Conservation (phyloP, 2,888 invertebrate genomes). For the Xanthorhoe designata region DNA sequence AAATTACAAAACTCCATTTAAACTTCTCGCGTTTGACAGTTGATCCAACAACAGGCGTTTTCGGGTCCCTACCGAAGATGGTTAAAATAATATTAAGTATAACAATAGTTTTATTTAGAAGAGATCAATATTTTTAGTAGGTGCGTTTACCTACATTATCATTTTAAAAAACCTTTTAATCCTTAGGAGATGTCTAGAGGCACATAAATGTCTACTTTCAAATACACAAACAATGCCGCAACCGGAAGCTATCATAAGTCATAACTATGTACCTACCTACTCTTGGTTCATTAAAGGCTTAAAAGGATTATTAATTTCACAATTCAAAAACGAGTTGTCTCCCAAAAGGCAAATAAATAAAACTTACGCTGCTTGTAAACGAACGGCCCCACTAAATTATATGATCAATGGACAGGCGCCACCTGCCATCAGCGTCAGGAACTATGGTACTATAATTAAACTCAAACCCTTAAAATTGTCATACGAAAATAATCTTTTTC, state of each 20-base stretch:
- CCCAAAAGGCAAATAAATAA: conserved; percentile 51
- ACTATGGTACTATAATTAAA: conserved; percentile 39
- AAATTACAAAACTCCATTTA: no score
- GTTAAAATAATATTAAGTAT: no score
- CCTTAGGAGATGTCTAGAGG: no score
- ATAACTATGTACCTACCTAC: not conserved
- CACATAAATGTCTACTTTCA: not conserved
- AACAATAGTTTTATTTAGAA: no score
- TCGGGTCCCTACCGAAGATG: no score
- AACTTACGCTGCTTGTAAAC: conserved; percentile 65
- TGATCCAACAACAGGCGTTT: no score
- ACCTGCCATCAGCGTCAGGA: conserved; percentile 55
- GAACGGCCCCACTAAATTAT: conserved; percentile 65
- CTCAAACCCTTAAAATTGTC: conserved; percentile 20
- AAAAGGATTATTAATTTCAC: not conserved
- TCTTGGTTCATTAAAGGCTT: not conserved
- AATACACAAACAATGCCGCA: not conserved
- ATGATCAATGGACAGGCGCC: conserved; percentile 68
- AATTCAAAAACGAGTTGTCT: conserved; percentile 34
- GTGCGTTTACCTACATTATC: no score
- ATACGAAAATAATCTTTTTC: conserved; percentile 6
- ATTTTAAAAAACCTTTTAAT: no score
- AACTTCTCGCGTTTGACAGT: no score
- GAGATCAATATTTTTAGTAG: no score
- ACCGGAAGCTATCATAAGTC: not conserved